These are phyloP conservation scores for Erythrolamprus reginae DNA, from an alignment of 2,113 vertebrate genomes.

Conservation along the genomic window DNA sequence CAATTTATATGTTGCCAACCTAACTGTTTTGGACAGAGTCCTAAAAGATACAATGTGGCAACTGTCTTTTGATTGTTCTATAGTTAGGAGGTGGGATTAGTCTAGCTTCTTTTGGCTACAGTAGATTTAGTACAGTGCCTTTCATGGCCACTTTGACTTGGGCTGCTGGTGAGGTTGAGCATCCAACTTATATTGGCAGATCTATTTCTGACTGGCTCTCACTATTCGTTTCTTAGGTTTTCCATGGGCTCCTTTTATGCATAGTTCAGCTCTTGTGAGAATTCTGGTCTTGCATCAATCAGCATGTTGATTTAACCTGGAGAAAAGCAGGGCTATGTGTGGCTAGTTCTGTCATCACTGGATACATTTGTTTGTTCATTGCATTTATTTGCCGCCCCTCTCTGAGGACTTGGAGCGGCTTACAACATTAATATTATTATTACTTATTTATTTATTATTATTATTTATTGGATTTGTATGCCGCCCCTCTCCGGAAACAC, in stretches of 20 bases:
- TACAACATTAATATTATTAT: too few relatives aligned
- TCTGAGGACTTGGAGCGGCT: too few relatives aligned
- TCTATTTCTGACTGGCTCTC: background rate
- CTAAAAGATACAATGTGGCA: too few relatives aligned
- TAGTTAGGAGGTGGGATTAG: background rate
- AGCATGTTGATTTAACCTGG: background rate
- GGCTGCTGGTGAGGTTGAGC: background rate
- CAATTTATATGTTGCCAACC: too few relatives aligned
- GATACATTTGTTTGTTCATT: too few relatives aligned
- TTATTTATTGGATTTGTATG: too few relatives aligned
- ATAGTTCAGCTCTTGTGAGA: background rate
- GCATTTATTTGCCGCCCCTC: too few relatives aligned
- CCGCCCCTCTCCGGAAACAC: too few relatives aligned
- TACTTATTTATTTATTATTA: too few relatives aligned
- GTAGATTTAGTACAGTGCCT: background rate
- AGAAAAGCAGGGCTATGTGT: background rate
- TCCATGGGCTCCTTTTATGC: background rate
- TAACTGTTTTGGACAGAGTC: too few relatives aligned
- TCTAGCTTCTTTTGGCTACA: background rate
- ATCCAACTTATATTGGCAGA: background rate
- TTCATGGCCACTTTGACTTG: background rate
- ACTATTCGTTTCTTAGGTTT: background rate
- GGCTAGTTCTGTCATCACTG: background rate
- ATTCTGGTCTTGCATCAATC: background rate
- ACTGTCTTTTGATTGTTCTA: too few relatives aligned